Evolutionary conservation across 2,888 invertebrate genomes (phyloP).

Genomic region (Diaperis boleti): DNA sequence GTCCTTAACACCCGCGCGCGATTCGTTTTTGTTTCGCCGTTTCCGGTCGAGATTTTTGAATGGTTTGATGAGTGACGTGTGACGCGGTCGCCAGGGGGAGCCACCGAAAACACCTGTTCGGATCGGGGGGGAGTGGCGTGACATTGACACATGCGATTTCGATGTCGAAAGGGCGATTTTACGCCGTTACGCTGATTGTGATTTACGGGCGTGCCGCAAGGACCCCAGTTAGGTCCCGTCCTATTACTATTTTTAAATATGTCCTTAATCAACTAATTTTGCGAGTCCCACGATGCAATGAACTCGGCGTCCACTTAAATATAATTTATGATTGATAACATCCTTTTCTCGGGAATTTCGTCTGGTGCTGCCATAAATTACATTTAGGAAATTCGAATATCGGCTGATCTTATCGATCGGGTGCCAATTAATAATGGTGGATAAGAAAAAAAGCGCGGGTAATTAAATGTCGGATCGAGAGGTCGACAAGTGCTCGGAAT

Average conservation of each 20-base stretch:
- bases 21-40: conserved; percentile 18
- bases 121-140: conserved; percentile 20
- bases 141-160: background rate
- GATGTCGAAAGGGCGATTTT: background rate
- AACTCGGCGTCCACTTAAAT: too few species aligned
- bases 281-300: too few species aligned
- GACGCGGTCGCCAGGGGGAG: conserved; percentile 23
- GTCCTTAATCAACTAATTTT: too few species aligned
- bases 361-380: too few species aligned
- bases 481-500: conserved; percentile 20
- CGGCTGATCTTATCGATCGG: too few species aligned
- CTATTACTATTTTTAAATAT: too few species aligned
- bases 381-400: too few species aligned
- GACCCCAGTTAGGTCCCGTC: too few species aligned
- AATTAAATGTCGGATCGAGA: conserved; percentile 1
- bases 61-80: conserved; percentile 29
- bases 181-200: background rate
- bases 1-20: conserved; percentile 37
- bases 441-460: background rate
- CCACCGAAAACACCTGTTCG: conserved; percentile 30
- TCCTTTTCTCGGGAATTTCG: too few species aligned
- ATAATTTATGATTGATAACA: too few species aligned
- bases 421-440: too few species aligned
- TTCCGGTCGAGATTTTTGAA: conserved; percentile 30
- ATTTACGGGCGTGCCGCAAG: background rate